A percentile compares a stretch with the other conserved stretches of the same genome.
These are phyloP conservation scores for Ceuthmochares aereus DNA, from an alignment of 2,113 vertebrate species.

Conservation along the genomic window DNA sequence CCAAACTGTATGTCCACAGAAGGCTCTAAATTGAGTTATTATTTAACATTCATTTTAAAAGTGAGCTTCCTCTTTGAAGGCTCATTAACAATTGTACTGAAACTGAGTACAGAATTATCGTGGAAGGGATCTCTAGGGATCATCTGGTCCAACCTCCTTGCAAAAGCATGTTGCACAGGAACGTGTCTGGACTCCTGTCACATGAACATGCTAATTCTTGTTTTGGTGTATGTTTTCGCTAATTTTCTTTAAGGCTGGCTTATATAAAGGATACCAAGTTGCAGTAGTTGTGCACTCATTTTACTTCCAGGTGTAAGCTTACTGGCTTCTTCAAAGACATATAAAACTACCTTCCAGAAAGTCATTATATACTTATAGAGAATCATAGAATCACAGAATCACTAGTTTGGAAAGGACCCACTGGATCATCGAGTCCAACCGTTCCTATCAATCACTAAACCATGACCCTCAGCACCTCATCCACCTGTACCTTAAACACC, in stretches of 20 bases:
- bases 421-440: too few relatives aligned
- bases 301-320: neutral
- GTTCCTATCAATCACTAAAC: too few relatives aligned
- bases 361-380: neutral
- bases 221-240: neutral
- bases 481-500: too few relatives aligned
- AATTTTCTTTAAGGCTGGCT: neutral
- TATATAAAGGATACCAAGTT: neutral
- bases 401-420: too few relatives aligned
- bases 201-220: neutral
- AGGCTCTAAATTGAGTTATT: neutral
- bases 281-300: neutral
- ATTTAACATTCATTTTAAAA: neutral
- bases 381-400: too few relatives aligned
- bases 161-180: too few relatives aligned
- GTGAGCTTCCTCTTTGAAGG: neutral
- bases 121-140: too few relatives aligned
- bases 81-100: neutral
- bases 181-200: neutral
- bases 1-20: neutral
- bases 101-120: neutral
- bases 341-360: neutral
- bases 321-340: neutral
- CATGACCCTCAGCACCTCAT: too few relatives aligned
- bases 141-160: too few relatives aligned